A percentile compares a stretch with the other conserved stretches of the same genome.
phyloP scores from a whole-genome alignment of 2,888 invertebrate species.

The Acrocera orbiculus region DNA sequence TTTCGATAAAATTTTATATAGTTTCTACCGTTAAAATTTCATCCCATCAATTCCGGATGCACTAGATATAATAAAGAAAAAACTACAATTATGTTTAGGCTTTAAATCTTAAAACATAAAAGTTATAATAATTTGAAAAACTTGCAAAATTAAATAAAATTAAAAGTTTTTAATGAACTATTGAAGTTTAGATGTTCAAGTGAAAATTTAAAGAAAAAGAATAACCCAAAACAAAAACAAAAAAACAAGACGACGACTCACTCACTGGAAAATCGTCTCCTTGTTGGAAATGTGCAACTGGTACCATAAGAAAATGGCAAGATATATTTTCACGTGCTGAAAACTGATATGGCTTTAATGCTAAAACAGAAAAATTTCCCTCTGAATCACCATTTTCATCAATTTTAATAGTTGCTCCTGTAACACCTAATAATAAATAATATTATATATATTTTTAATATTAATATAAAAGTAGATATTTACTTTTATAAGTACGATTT shows the following conservation, averaged over 20 bases:
- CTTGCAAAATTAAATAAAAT: too few relatives aligned
- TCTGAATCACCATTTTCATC: conserved; percentile 90
- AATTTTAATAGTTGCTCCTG: conserved; percentile 80
- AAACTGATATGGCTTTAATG: conserved; percentile 43
- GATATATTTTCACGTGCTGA: conserved; percentile 37
- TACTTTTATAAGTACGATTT: conserved; percentile 72
- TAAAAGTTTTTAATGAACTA: too few relatives aligned
- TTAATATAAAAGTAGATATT: conserved; percentile 26
- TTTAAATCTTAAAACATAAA: too few relatives aligned
- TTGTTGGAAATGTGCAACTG: conserved; percentile 69
- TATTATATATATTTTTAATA: not conserved
- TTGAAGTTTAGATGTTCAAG: too few relatives aligned
- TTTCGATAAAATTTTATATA: too few relatives aligned
- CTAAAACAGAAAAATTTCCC: conserved; percentile 90
- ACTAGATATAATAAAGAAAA: too few relatives aligned
- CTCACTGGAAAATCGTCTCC: conserved; percentile 60
- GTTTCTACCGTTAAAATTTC: too few relatives aligned
- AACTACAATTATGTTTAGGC: too few relatives aligned
- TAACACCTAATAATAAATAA: conserved; percentile 50
- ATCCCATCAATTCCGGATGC: too few relatives aligned
- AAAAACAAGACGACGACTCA: conserved; percentile 35
- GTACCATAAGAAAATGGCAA: conserved; percentile 62
- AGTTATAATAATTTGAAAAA: too few relatives aligned
- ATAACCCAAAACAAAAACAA: too few relatives aligned
- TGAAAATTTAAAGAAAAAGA: too few relatives aligned